Evolutionary conservation across 2,888 invertebrate genomes (phyloP).

Genomic region (Labia minor): DNA sequence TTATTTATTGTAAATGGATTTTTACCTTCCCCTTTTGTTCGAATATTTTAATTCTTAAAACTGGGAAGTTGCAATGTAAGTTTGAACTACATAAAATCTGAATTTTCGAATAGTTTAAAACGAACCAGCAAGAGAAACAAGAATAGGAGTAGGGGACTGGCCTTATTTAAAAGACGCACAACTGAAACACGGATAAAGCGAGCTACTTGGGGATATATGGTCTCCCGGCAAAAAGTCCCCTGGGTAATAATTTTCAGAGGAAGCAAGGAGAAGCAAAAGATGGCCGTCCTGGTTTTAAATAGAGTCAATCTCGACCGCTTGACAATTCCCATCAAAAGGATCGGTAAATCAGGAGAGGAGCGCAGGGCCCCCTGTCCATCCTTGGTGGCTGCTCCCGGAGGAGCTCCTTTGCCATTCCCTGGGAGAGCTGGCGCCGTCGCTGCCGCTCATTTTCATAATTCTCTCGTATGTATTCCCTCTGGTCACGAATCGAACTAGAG

Average conservation of each 20-base stretch:
- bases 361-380: conserved; percentile 23
- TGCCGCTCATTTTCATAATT: conserved; percentile 46
- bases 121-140: background rate
- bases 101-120: background rate
- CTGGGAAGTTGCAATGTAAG: background rate
- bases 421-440: conserved; percentile 17
- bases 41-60: background rate
- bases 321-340: background rate
- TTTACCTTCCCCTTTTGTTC: background rate
- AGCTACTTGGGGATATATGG: background rate
- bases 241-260: background rate
- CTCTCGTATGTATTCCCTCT: conserved; percentile 48
- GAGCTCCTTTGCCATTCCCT: conserved; percentile 17
- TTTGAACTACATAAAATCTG: conserved; percentile 8
- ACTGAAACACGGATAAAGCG: too few species aligned
- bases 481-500: conserved; percentile 31
- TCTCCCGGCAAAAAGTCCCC: background rate
- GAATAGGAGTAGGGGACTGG: too few species aligned
- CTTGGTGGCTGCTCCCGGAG: conserved; percentile 14
- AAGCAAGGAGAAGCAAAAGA: background rate
- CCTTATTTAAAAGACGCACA: too few species aligned
- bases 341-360: background rate
- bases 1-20: too few species aligned
- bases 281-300: background rate
- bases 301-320: conserved; percentile 2